phyloP scores from a whole-genome alignment of 2,888 invertebrate genomes.

The Koerneria pararmatus region DNA sequence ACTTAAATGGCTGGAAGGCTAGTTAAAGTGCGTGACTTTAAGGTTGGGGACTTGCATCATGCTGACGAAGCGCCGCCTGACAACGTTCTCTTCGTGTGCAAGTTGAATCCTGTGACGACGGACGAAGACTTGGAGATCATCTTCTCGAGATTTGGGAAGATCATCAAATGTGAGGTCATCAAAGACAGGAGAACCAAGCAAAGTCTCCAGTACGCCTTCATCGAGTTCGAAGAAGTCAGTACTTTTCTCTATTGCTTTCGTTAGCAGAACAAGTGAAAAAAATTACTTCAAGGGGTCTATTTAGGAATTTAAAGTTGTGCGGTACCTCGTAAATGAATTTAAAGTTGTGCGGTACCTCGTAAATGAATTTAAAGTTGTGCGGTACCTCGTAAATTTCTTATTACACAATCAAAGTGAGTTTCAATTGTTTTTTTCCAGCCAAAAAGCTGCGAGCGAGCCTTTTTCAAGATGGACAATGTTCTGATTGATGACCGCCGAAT shows the following conservation, averaged over 20 bases:
- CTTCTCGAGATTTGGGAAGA: slow-evolving; percentile 74
- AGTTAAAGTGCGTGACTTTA: too few relatives aligned
- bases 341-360: neutral
- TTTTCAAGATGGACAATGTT: slow-evolving; percentile 99
- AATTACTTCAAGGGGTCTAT: too few relatives aligned
- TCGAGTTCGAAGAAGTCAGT: slow-evolving; percentile 80
- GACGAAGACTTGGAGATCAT: slow-evolving; percentile 88
- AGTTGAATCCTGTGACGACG: slow-evolving; percentile 93
- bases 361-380: neutral
- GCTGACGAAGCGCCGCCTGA: slow-evolving; percentile 96
- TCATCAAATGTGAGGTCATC: slow-evolving; percentile 72
- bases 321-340: neutral
- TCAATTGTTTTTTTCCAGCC: slow-evolving; percentile 49
- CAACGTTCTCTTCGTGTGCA: slow-evolving; percentile 97
- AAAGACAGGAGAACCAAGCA: slow-evolving; percentile 85
- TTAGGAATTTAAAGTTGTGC: neutral
- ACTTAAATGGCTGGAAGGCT: too few relatives aligned
- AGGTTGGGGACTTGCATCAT: slow-evolving; percentile 87
- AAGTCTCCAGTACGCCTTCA: slow-evolving; percentile 96
- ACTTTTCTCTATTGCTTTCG: neutral
- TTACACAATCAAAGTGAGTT: neutral
- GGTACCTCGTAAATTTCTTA: too few relatives aligned
- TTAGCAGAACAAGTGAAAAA: too few relatives aligned
- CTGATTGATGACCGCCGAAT: slow-evolving; percentile 95
- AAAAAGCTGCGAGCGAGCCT: slow-evolving; percentile 84